These are phyloP conservation scores for Phthorimaea operculella DNA, from an alignment of 1,140 invertebrate genomes.

Conservation along the genomic window DNA sequence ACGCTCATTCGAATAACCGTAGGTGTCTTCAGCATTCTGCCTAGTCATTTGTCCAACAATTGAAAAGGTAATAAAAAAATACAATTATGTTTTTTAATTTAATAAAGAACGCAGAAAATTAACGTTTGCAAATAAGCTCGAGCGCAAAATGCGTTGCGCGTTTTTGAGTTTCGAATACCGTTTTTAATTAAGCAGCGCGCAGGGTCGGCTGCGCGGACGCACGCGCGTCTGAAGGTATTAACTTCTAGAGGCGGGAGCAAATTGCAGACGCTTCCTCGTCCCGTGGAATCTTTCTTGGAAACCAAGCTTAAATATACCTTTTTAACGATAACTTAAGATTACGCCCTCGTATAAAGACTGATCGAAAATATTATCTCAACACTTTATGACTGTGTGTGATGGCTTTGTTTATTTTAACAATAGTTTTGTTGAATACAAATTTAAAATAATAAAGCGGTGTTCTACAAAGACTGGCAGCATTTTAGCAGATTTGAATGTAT, in stretches of 20 bases:
- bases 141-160: slow-evolving; percentile 10
- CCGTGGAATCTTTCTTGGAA: slow-evolving; percentile 15
- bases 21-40: neutral
- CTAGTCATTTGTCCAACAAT: neutral
- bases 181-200: slow-evolving; percentile 22
- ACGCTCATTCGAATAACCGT: neutral
- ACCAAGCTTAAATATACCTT: slow-evolving; percentile 14
- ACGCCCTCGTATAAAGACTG: slow-evolving; percentile 7
- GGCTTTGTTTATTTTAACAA: neutral
- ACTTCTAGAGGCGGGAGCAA: slow-evolving; percentile 14
- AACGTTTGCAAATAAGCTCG: slow-evolving; percentile 16
- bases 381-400: neutral
- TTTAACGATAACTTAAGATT: slow-evolving; percentile 19
- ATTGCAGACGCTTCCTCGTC: slow-evolving; percentile 16
- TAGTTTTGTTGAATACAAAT: neutral
- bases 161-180: slow-evolving; percentile 21
- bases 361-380: slow-evolving; percentile 13
- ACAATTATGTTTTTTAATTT: slow-evolving; percentile 2
- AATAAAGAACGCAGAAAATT: slow-evolving; percentile 5
- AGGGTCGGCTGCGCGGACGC: slow-evolving; percentile 6
- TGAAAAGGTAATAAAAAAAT: neutral
- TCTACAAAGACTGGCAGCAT: too few species aligned
- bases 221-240: slow-evolving; percentile 18
- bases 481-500: too few species aligned
- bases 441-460: too few species aligned